A percentile compares a stretch with the other conserved stretches of the same genome.
These are phyloP conservation scores for Plagiodera versicolora DNA, from an alignment of 2,888 invertebrate species.

Conservation along the genomic window DNA sequence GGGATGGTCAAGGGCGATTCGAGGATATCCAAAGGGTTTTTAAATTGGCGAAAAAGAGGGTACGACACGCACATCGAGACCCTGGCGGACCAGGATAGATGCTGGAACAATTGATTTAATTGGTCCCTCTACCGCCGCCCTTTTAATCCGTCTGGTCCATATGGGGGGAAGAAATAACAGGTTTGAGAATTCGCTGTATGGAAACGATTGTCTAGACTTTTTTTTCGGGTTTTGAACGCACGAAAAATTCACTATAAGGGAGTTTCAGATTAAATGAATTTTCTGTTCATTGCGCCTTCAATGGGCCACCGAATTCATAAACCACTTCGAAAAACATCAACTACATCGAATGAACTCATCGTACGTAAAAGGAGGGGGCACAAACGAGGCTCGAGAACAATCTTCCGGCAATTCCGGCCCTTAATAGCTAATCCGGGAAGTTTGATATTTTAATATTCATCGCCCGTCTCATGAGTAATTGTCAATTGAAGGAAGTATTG, in stretches of 20 bases:
- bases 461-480: conserved; percentile 40
- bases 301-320: too few species aligned
- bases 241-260: too few species aligned
- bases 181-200: too few species aligned
- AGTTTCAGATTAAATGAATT: too few species aligned
- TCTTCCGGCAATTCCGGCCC: conserved; percentile 37
- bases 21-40: not conserved
- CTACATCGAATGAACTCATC: not conserved
- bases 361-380: not conserved
- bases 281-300: too few species aligned
- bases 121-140: not conserved
- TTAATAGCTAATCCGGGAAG: conserved; percentile 33
- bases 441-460: conserved; percentile 38
- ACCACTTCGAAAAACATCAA: not conserved
- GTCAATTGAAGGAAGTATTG: conserved; percentile 11
- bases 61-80: not conserved
- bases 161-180: not conserved
- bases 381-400: conserved; percentile 21
- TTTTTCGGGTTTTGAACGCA: too few species aligned
- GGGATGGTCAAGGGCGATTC: not conserved
- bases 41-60: not conserved
- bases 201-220: too few species aligned
- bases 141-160: not conserved
- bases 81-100: not conserved
- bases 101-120: not conserved